Evolutionary conservation across 92 coral and sea anemone species (phyloP).

Genomic region (Phenganax subtilis): DNA sequence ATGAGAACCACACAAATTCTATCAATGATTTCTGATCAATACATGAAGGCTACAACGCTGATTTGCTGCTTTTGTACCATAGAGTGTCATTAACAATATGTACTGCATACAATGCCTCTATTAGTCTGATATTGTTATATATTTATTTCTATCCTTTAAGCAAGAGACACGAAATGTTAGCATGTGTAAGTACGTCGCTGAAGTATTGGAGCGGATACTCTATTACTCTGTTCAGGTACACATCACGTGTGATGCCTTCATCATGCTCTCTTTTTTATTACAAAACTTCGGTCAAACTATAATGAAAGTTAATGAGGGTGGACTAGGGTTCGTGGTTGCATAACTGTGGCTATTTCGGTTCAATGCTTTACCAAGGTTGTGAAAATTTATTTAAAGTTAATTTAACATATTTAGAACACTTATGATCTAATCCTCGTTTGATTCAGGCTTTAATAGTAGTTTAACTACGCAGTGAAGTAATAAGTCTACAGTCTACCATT

Average conservation of each 20-base stretch:
- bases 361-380: too few species aligned
- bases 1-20: too few species aligned
- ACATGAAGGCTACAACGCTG: too few species aligned
- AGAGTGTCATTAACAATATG: background rate
- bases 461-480: too few species aligned
- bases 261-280: background rate
- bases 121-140: background rate
- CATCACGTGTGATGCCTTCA: background rate
- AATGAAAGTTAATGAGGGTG: background rate
- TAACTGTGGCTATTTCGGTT: too few species aligned
- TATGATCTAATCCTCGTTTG: too few species aligned
- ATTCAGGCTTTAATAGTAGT: too few species aligned
- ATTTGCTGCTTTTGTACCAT: background rate
- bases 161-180: constrained; percentile 19
- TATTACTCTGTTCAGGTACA: constrained; percentile 59
- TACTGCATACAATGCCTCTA: too few species aligned
- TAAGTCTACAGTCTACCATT: too few species aligned
- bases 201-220: constrained; percentile 52
- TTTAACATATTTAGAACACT: too few species aligned
- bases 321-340: background rate
- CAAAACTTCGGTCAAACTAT: background rate
- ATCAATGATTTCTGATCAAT: too few species aligned
- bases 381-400: too few species aligned
- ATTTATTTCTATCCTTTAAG: background rate
- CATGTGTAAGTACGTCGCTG: constrained; percentile 30